These are phyloP conservation scores for Triops longicaudatus DNA, from an alignment of 1,140 invertebrate species.

Conservation along the genomic window DNA sequence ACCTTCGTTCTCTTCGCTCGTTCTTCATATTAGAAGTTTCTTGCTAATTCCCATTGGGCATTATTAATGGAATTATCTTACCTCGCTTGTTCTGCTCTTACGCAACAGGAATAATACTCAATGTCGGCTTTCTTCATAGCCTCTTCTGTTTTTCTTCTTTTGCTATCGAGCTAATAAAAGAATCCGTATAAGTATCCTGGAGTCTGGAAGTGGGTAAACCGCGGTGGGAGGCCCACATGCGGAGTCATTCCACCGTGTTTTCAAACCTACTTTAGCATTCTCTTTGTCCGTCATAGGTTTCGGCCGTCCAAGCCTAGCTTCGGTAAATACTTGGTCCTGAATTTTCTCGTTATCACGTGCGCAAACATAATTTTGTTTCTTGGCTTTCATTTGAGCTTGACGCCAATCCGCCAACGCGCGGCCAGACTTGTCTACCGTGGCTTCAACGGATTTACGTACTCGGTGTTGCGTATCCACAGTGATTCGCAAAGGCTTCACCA, in stretches of 20 bases:
- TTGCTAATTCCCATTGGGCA: not conserved
- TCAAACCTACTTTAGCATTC: slow-evolving; percentile 46
- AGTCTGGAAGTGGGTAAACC: not conserved
- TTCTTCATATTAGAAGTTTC: not conserved
- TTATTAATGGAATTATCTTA: slow-evolving; percentile 39
- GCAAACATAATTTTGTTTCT: slow-evolving; percentile 71
- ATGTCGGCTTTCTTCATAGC: slow-evolving; percentile 79
- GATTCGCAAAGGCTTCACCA: slow-evolving; percentile 75
- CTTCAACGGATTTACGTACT: slow-evolving; percentile 61
- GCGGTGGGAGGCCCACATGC: slow-evolving; percentile 9
- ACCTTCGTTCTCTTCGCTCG: slow-evolving; percentile 18
- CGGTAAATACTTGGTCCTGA: slow-evolving; percentile 50
- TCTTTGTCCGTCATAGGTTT: slow-evolving; percentile 56
- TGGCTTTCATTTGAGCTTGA: slow-evolving; percentile 70
- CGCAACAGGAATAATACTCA: slow-evolving; percentile 84
- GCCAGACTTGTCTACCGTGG: slow-evolving; percentile 73
- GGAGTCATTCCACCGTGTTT: not conserved
- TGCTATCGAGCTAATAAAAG: slow-evolving; percentile 62
- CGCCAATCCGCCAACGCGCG: slow-evolving; percentile 75
- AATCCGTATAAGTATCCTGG: slow-evolving; percentile 19
- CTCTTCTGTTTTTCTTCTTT: slow-evolving; percentile 82
- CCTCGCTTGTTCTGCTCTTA: slow-evolving; percentile 76
- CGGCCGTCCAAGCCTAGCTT: slow-evolving; percentile 39
- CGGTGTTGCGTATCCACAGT: slow-evolving; percentile 62
- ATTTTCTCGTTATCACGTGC: slow-evolving; percentile 80